Evolutionary conservation across 2,797 vertebrate species (phyloP).

Genomic region (Gymnodraco acuticeps): DNA sequence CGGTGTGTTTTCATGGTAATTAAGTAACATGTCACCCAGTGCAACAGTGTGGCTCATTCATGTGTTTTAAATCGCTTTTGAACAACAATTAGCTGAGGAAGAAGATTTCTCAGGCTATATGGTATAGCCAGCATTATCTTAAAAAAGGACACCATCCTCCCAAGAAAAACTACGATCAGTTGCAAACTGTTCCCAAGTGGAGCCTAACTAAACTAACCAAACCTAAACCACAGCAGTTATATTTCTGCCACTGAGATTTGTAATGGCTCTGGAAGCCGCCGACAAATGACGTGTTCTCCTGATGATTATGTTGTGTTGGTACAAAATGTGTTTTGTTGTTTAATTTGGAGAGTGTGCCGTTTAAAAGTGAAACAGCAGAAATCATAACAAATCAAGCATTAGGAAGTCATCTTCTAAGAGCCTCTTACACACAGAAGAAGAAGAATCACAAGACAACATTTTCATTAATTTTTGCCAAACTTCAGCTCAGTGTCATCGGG

Average conservation of each 20-base stretch:
- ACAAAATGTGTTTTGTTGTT: background rate
- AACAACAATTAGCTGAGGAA: background rate
- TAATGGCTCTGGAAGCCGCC: background rate
- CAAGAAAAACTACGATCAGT: background rate
- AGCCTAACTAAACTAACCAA: background rate
- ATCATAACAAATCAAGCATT: slow-evolving; percentile 1
- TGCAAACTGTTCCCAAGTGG: background rate
- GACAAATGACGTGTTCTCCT: background rate
- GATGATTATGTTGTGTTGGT: no score
- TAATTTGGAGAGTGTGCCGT: background rate
- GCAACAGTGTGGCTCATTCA: background rate
- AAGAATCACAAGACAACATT: slow-evolving; percentile 26
- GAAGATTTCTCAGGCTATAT: background rate
- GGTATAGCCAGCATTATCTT: no score
- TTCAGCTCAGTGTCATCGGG: slow-evolving; percentile 39
- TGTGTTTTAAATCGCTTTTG: background rate
- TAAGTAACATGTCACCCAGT: background rate
- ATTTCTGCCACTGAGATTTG: background rate
- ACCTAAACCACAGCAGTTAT: no score
- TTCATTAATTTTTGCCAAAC: slow-evolving; percentile 59
- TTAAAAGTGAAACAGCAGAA: slow-evolving; percentile 13
- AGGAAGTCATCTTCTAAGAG: slow-evolving; percentile 5
- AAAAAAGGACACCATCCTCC: background rate
- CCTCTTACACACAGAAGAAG: background rate
- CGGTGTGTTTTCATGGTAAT: background rate